phyloP scores from a whole-genome alignment of 2,888 invertebrate species.

The Dynastes grantii region DNA sequence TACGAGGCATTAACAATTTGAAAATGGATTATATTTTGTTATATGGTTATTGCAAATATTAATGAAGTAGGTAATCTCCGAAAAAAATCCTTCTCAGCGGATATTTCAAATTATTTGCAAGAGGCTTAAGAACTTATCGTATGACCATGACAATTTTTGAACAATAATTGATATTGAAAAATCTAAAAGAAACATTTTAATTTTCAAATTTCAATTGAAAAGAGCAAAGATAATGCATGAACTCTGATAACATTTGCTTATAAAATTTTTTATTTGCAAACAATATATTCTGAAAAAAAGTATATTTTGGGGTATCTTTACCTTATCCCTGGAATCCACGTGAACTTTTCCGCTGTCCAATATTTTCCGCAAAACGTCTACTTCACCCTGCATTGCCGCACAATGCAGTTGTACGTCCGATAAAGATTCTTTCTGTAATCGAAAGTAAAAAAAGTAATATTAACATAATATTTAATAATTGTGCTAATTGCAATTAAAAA shows the following conservation, averaged over 20 bases:
- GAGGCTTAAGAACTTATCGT: no score
- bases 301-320: slow-evolving; percentile 68
- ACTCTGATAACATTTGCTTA: neutral
- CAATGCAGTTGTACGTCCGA: slow-evolving; percentile 94
- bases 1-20: no score
- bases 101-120: no score
- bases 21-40: no score
- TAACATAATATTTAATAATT: neutral
- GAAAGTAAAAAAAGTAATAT: slow-evolving; percentile 53
- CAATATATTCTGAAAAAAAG: no score
- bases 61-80: no score
- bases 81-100: no score
- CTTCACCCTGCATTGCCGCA: slow-evolving; percentile 90
- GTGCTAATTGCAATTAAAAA: slow-evolving; percentile 9
- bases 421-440: slow-evolving; percentile 89
- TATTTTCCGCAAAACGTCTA: slow-evolving; percentile 82
- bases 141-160: no score
- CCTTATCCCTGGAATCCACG: slow-evolving; percentile 95
- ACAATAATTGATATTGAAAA: no score
- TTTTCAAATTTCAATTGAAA: no score
- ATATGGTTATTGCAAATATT: no score
- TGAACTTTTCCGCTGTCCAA: slow-evolving; percentile 95
- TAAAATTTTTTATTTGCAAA: neutral
- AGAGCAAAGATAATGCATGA: neutral
- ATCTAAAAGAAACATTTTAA: no score